phyloP scores from a whole-genome alignment of 2,888 invertebrate genomes.

The Cataglyphis albicans region DNA sequence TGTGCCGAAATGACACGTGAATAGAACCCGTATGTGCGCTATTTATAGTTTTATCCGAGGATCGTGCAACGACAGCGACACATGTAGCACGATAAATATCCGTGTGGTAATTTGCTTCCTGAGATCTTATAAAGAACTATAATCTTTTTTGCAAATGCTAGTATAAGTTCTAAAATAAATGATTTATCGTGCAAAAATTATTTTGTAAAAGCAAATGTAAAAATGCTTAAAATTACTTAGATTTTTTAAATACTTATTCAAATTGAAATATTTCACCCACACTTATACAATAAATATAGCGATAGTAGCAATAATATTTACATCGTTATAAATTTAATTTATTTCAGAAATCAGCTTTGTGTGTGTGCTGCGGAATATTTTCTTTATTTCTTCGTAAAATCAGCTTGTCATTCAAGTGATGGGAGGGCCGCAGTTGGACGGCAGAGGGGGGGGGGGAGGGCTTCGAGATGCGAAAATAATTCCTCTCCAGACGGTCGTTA shows the following conservation, averaged over 20 bases:
- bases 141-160: background rate
- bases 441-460: slow-evolving; percentile 34
- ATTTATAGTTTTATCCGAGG: background rate
- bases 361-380: background rate
- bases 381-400: slow-evolving; percentile 30
- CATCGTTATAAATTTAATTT: slow-evolving; percentile 6
- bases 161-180: background rate
- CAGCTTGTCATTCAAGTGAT: slow-evolving; percentile 34
- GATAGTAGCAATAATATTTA: background rate
- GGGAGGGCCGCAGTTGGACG: background rate
- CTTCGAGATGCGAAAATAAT: slow-evolving; percentile 70
- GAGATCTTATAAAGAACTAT: background rate
- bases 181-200: background rate
- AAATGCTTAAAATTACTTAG: slow-evolving; percentile 9
- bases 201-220: background rate
- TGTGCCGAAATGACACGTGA: slow-evolving; percentile 33
- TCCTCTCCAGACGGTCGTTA: slow-evolving; percentile 69
- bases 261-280: background rate
- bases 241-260: background rate
- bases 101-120: background rate
- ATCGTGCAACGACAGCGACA: background rate
- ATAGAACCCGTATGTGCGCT: background rate
- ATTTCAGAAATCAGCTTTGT: slow-evolving; percentile 1
- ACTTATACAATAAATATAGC: background rate
- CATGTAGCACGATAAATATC: slow-evolving; percentile 12